These are phyloP conservation scores for Drosophila pallidifrons DNA, from an alignment of 1,140 invertebrate species.

Conservation along the genomic window DNA sequence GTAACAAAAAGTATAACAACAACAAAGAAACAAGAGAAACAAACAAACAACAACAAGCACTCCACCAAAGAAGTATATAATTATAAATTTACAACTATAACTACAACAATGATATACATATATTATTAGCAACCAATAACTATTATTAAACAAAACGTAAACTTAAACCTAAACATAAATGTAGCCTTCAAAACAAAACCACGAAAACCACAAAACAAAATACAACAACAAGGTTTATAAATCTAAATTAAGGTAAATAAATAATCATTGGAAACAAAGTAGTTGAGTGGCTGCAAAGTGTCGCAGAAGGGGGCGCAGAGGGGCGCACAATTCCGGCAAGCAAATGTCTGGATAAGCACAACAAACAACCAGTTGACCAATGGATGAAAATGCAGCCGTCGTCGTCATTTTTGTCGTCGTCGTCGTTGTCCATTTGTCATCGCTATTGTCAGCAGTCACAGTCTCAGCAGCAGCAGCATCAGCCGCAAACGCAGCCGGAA, in stretches of 20 bases:
- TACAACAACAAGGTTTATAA: conserved; percentile 4
- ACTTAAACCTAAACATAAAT: conserved; percentile 16
- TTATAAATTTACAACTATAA: conserved; percentile 46
- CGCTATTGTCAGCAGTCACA: conserved; percentile 57
- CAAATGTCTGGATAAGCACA: conserved; percentile 81
- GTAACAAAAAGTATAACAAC: conserved; percentile 58
- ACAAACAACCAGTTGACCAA: conserved; percentile 71
- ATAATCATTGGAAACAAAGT: conserved; percentile 1
- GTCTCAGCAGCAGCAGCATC: conserved; percentile 20
- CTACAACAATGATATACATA: conserved; percentile 64
- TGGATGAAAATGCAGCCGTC: conserved; percentile 85
- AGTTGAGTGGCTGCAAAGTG: conserved; percentile 9
- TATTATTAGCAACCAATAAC: conserved; percentile 58
- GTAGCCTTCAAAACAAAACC: conserved; percentile 55
- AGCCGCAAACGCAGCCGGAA: conserved; percentile 32
- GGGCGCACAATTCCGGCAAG: conserved; percentile 60
- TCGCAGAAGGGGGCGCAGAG: conserved; percentile 5
- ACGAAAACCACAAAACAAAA: conserved; percentile 19
- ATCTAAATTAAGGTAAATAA: conserved; percentile 1
- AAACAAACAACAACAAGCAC: conserved; percentile 56
- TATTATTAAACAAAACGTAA: conserved; percentile 32
- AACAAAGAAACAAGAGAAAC: conserved; percentile 11
- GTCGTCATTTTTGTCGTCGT: conserved; percentile 79
- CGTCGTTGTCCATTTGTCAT: conserved; percentile 82
- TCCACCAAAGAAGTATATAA: conserved; percentile 64